These are phyloP conservation scores for Lepeophtheirus nordmannii DNA, from an alignment of 2,888 invertebrate species.

Conservation along the genomic window DNA sequence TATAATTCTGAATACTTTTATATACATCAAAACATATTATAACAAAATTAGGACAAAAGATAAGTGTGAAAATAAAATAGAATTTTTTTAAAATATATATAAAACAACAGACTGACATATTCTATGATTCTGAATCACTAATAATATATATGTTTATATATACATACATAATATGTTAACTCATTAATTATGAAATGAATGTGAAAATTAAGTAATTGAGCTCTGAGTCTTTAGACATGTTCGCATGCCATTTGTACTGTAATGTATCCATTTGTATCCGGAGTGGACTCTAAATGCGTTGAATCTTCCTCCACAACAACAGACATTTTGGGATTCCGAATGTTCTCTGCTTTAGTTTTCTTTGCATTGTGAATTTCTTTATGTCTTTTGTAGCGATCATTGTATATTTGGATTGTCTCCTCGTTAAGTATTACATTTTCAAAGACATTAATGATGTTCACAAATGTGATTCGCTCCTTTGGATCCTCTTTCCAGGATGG, in stretches of 20 bases:
- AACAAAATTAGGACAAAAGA: too few species aligned
- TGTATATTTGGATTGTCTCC: not conserved
- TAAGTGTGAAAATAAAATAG: too few species aligned
- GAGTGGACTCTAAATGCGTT: not conserved
- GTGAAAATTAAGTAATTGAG: not conserved
- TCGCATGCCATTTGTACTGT: constrained; percentile 5
- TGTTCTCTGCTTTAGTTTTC: not conserved
- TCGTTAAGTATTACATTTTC: not conserved
- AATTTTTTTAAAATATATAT: too few species aligned
- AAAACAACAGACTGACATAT: too few species aligned
- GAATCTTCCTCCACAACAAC: constrained; percentile 1
- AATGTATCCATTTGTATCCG: not conserved
- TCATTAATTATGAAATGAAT: not conserved
- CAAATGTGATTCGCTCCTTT: not conserved
- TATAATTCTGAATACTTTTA: too few species aligned
- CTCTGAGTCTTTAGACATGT: not conserved
- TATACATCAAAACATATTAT: too few species aligned
- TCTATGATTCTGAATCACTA: not conserved
- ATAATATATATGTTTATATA: not conserved
- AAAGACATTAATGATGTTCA: not conserved
- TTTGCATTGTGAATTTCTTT: not conserved
- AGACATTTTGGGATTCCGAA: not conserved
- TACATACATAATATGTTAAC: not conserved
- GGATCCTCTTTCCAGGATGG: constrained; percentile 13
- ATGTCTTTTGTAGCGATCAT: not conserved